Base-by-base conservation (phyloP, 2,797 vertebrate genomes). In the Acrossocheilus wenchowensis region DNA sequence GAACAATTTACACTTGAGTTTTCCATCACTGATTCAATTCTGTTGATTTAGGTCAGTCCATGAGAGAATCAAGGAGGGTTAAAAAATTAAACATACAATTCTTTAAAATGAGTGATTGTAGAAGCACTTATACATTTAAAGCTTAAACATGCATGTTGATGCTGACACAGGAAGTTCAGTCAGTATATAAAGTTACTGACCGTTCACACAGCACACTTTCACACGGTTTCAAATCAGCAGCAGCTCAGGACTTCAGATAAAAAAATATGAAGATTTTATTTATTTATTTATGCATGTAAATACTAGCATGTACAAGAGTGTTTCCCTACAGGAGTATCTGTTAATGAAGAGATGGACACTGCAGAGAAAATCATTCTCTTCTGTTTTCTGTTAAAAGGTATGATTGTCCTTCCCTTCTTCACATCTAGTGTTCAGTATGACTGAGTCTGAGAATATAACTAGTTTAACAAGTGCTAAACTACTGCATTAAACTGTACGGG, bases 261-360 rank as follows among this genome's bases (percentile, higher is more conserved):
- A 30, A 30, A 64, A 15, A 30, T 64, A 15, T 0, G 2, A 14
- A 6, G 2, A 64, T 26, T n/a, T 62, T 11, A 39, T 21, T 54
- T 8, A 30, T 62, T 12, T 14, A 23, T 34, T 9, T 39, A 0
- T 14, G 45, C 45, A 1, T 48, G 12, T 14, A 48, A 48, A 48
- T 48, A 1, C 45, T 14, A 3, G 12, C 12, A 1, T 1, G 4
- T 48, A 4, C 45, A 1, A 48, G 11, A 4, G 45, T 48, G 11
- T 48, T 7, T 41, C 5, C 1, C 41, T 41, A 6, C 10, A 43
- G 39, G 21, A 41, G 34, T 8, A 21, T 11, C 21, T 43, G 69
- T 41, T 21, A 71, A 71, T 69, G 15, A 39, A 74, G 17, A 64
- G 30, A 74, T 86, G 78, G 62, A 74, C 6, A 41, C 19, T 23